phyloP scores from a whole-genome alignment of 2,888 invertebrate genomes.

The Agelastica alni region DNA sequence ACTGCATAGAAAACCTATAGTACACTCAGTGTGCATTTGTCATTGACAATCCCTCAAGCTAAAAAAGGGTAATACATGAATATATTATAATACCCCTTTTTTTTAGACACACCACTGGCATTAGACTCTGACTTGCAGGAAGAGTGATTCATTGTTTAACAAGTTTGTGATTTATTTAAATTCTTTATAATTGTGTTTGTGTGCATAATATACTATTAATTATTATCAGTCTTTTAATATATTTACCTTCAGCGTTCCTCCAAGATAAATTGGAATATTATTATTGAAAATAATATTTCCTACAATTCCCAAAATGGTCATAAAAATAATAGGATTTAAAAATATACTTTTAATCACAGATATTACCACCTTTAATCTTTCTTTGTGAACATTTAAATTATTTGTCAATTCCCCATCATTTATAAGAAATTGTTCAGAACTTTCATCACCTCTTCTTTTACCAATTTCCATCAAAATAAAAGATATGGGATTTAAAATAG shows the following conservation, averaged over 20 bases:
- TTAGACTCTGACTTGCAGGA: background rate
- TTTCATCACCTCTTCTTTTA: constrained; percentile 52
- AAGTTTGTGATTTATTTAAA: too few species aligned
- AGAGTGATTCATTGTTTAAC: constrained; percentile 4
- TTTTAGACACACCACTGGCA: too few species aligned
- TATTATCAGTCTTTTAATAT: too few species aligned
- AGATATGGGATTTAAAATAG: constrained; percentile 89
- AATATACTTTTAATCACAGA: constrained; percentile 70
- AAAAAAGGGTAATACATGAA: too few species aligned
- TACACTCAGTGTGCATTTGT: too few species aligned
- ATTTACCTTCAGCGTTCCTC: constrained; percentile 74
- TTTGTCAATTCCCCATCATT: constrained; percentile 41
- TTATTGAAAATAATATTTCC: constrained; percentile 84
- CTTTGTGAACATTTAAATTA: constrained; percentile 41
- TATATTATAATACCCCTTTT: too few species aligned
- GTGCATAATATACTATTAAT: too few species aligned
- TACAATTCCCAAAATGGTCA: constrained; percentile 88
- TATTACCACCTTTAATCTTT: constrained; percentile 49
- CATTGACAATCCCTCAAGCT: too few species aligned
- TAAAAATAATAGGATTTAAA: constrained; percentile 86
- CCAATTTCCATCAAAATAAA: constrained; percentile 85
- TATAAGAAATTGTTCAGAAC: constrained; percentile 38
- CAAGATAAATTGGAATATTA: constrained; percentile 74
- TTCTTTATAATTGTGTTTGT: too few species aligned
- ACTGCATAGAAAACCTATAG: too few species aligned